phyloP scores from a whole-genome alignment of 2,113 vertebrate species.

The Colius striatus region DNA sequence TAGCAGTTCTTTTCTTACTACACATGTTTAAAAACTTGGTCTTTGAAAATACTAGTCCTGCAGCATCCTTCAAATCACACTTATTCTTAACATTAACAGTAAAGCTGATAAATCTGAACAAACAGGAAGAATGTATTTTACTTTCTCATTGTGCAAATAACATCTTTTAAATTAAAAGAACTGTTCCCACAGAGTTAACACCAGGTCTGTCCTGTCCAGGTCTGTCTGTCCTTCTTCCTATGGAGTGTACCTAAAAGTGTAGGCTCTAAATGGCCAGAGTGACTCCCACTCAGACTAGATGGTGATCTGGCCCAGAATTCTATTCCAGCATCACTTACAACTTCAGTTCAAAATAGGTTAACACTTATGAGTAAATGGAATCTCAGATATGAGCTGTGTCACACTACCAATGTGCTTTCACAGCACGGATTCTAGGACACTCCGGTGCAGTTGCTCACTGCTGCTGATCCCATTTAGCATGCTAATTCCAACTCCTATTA shows the following conservation, averaged over 20 bases:
- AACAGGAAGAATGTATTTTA: background rate
- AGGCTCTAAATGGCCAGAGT: background rate
- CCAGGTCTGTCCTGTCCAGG: background rate
- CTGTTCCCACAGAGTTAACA: background rate
- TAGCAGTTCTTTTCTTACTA: background rate
- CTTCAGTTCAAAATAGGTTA: background rate
- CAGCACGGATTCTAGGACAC: background rate
- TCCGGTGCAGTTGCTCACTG: conserved; percentile 17
- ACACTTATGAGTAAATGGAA: background rate
- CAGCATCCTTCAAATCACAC: background rate
- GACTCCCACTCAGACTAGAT: background rate
- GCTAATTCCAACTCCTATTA: conserved; percentile 54
- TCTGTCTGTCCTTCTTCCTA: background rate
- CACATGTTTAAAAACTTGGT: background rate
- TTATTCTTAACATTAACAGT: background rate
- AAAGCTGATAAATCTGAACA: background rate
- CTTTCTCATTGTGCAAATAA: background rate
- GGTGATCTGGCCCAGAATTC: background rate
- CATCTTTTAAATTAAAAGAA: background rate
- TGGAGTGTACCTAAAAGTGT: background rate
- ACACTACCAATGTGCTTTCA: background rate
- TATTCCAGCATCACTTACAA: background rate
- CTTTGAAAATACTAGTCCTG: background rate
- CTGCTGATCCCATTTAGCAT: conserved; percentile 22
- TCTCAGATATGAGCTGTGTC: background rate